A percentile compares a stretch with the other conserved stretches of the same genome.
Evolutionary conservation across 2,888 invertebrate species (phyloP).

Genomic region (Torymus tubicola): DNA sequence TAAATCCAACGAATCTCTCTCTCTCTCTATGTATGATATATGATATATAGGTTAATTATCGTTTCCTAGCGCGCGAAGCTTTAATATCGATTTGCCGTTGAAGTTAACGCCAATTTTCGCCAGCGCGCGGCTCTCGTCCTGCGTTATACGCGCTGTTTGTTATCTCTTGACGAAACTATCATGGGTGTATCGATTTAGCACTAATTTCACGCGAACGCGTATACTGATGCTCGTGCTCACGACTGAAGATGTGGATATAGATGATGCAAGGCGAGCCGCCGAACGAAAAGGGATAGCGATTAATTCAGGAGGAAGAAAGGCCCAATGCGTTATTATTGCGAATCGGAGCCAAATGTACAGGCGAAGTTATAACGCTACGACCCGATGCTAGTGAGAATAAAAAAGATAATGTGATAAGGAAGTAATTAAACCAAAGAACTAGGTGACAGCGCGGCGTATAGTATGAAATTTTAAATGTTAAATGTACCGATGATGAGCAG

Average conservation of each 20-base stretch:
- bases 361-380: not conserved
- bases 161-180: not conserved
- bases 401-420: slow-evolving; percentile 71
- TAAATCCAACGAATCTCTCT: no score
- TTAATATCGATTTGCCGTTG: no score
- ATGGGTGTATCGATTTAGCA: not conserved
- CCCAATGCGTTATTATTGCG: slow-evolving; percentile 17
- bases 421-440: slow-evolving; percentile 69
- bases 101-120: no score
- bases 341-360: slow-evolving; percentile 22
- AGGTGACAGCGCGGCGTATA: slow-evolving; percentile 59
- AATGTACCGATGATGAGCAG: slow-evolving; percentile 19
- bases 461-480: slow-evolving; percentile 38
- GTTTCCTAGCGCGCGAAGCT: no score
- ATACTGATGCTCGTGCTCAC: not conserved
- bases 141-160: no score
- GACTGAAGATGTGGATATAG: not conserved
- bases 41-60: no score
- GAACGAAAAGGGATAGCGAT: slow-evolving; percentile 14
- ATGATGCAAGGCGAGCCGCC: not conserved
- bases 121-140: no score
- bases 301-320: not conserved
- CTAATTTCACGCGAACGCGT: not conserved
- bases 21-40: no score
- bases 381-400: slow-evolving; percentile 61